These are phyloP conservation scores for Otus scops DNA, from an alignment of 2,797 vertebrate species.

Conservation along the genomic window DNA sequence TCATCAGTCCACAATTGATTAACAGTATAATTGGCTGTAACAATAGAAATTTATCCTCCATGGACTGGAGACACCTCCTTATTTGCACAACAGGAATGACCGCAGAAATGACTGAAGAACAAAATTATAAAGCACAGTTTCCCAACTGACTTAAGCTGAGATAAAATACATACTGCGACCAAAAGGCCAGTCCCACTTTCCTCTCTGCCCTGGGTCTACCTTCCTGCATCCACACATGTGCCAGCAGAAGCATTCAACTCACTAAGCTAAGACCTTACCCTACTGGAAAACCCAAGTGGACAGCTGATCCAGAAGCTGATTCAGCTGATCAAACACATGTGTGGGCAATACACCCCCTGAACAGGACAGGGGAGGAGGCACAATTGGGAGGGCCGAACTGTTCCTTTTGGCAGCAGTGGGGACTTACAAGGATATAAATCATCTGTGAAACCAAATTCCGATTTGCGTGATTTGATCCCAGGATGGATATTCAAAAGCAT, in stretches of 20 bases:
- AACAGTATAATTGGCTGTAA: neutral
- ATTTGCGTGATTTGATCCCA: neutral
- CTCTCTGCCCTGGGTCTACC: neutral
- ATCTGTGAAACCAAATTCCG: neutral
- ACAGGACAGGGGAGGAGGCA: neutral
- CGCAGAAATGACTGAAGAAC: neutral
- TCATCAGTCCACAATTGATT: neutral
- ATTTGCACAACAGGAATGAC: neutral
- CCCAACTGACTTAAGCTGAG: neutral
- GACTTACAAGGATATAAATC: neutral
- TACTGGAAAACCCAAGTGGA: neutral
- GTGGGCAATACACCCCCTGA: neutral
- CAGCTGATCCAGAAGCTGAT: neutral
- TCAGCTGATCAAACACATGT: neutral
- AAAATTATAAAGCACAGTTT: neutral
- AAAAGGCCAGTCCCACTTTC: neutral
- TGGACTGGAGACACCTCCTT: neutral
- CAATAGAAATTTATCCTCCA: neutral
- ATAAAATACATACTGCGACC: neutral
- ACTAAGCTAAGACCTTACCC: neutral
- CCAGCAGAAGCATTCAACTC: neutral
- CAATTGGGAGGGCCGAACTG: neutral
- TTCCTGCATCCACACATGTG: neutral
- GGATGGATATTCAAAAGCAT: neutral
- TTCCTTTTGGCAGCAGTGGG: neutral